Evolutionary conservation across 30 jellyfish, hydroid and myxozoan genomes (phyloP).

Genomic region (Clytia hemisphaerica): DNA sequence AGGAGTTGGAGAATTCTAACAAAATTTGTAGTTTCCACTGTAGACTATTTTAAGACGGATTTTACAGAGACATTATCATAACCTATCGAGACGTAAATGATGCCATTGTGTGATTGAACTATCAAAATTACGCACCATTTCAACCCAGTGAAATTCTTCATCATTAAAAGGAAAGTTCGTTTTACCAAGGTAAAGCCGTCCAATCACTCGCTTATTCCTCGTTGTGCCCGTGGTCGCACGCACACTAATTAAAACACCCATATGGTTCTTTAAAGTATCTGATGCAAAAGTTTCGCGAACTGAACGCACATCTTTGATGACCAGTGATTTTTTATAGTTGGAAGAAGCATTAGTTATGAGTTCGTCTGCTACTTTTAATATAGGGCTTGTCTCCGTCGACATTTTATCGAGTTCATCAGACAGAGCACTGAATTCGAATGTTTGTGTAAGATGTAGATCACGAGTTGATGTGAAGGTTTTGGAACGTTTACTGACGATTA

Average conservation of each 20-base stretch:
- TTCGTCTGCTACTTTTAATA: neutral
- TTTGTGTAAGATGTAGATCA: neutral
- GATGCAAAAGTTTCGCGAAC: neutral
- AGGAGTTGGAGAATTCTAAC: too few relatives aligned
- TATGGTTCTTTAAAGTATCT: constrained; percentile 10
- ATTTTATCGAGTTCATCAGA: constrained; percentile 14
- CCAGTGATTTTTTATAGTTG: neutral
- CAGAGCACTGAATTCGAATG: constrained; percentile 32
- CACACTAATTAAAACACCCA: constrained; percentile 26
- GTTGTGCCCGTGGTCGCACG: constrained; percentile 18
- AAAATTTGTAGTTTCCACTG: too few relatives aligned
- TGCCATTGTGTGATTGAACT: constrained; percentile 32
- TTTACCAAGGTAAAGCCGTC: constrained; percentile 23
- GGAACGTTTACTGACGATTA: constrained; percentile 4
- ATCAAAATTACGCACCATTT: constrained; percentile 21
- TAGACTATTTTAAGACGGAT: too few relatives aligned
- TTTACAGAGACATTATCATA: too few relatives aligned
- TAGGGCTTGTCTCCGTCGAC: constrained; percentile 7
- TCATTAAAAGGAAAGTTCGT: constrained; percentile 7
- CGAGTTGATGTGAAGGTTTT: neutral
- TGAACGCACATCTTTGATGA: too few relatives aligned
- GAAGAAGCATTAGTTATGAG: neutral
- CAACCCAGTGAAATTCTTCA: constrained; percentile 17
- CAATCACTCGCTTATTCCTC: constrained; percentile 15
- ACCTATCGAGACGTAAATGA: neutral